These are phyloP conservation scores for Falco peregrinus DNA, from an alignment of 2,797 vertebrate genomes.

Conservation along the genomic window DNA sequence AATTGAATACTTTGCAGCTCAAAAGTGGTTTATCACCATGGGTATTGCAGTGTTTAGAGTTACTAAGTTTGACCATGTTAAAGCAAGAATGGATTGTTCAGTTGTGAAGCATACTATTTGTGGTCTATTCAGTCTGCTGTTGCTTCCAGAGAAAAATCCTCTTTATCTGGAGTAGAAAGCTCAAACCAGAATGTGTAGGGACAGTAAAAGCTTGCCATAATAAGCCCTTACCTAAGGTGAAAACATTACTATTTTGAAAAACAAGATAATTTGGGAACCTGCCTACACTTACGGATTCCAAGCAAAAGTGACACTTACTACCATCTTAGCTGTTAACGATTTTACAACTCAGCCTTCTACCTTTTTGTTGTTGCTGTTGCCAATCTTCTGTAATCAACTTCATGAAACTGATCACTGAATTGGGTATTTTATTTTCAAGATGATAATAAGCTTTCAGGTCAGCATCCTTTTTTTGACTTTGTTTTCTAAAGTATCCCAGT, in stretches of 20 bases:
- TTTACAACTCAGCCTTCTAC: not conserved
- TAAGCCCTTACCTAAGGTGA: conserved; percentile 28
- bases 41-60: conserved; percentile 45
- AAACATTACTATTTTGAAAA: conserved; percentile 49
- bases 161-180: conserved; percentile 17
- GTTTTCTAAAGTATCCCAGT: not conserved
- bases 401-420: not conserved
- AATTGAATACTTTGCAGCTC: conserved; percentile 40
- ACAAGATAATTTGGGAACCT: conserved; percentile 39
- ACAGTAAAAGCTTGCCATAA: conserved; percentile 11
- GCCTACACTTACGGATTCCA: not conserved
- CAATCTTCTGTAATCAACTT: not conserved
- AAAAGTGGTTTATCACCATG: conserved; percentile 35
- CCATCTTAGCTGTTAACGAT: not conserved
- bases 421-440: not conserved
- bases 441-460: conserved; percentile 12
- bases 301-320: conserved; percentile 19
- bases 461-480: not conserved
- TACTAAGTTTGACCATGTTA: conserved; percentile 45
- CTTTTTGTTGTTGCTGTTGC: not conserved
- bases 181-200: conserved; percentile 23
- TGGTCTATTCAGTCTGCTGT: conserved; percentile 17
- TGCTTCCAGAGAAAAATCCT: conserved; percentile 55
- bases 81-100: conserved; percentile 25
- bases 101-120: conserved; percentile 44